These are phyloP conservation scores for Deroplatys truncata DNA, from an alignment of 2,888 invertebrate species.

Conservation along the genomic window DNA sequence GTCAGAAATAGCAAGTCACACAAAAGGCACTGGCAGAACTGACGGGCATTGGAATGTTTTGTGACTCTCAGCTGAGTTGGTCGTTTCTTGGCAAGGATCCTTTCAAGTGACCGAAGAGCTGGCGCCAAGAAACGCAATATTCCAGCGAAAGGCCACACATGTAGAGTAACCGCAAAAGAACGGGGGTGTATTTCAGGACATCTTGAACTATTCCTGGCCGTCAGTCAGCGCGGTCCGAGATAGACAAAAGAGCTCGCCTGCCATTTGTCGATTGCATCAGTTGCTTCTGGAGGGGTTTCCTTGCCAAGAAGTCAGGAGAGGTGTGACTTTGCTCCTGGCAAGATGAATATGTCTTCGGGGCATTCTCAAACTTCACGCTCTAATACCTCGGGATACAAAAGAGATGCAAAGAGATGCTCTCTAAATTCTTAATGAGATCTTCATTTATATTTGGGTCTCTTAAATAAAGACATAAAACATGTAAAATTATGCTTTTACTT, in stretches of 20 bases:
- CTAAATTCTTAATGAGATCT: background rate
- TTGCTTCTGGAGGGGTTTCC: background rate
- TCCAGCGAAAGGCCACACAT: background rate
- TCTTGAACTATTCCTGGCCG: background rate
- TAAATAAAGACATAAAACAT: background rate
- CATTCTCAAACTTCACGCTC: background rate
- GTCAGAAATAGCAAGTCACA: too few species aligned
- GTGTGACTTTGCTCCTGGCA: background rate
- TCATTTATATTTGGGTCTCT: background rate
- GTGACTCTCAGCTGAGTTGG: background rate
- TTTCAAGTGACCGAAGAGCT: background rate
- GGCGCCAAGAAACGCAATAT: background rate
- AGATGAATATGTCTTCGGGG: background rate
- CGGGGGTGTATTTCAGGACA: background rate
- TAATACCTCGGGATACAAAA: background rate
- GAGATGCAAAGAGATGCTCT: background rate
- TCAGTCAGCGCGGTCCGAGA: background rate
- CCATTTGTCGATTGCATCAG: background rate
- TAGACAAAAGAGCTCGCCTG: background rate
- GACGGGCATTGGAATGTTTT: too few species aligned
- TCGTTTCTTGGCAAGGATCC: background rate
- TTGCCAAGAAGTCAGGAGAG: background rate
- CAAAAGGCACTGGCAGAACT: too few species aligned
- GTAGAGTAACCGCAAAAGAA: background rate
- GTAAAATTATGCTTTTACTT: too few species aligned